phyloP scores from a whole-genome alignment of 2,113 vertebrate genomes.

The Nansenia antarctica region DNA sequence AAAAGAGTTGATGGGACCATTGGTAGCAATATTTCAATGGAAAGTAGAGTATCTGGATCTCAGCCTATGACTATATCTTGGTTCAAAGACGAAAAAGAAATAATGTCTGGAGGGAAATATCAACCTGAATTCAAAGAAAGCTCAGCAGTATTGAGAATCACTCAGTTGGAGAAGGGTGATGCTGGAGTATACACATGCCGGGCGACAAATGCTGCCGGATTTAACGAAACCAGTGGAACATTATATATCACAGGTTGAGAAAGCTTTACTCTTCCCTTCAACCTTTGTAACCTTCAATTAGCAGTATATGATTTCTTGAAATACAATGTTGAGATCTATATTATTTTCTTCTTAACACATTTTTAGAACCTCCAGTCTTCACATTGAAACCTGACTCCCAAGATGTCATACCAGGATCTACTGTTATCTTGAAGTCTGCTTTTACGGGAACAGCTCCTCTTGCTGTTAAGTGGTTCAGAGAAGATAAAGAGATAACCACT shows the following conservation, averaged over 20 bases:
- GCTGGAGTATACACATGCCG: slow-evolving; percentile 91
- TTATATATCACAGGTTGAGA: slow-evolving; percentile 92
- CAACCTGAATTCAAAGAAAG: slow-evolving; percentile 85
- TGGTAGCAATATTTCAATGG: slow-evolving; percentile 76
- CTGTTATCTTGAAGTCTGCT: slow-evolving; percentile 81
- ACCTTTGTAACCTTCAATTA: background rate
- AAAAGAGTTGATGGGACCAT: slow-evolving; percentile 87
- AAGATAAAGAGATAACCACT: slow-evolving; percentile 84
- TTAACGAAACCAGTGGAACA: slow-evolving; percentile 89
- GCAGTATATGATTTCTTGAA: slow-evolving; percentile 12
- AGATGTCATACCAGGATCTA: slow-evolving; percentile 85
- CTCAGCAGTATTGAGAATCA: slow-evolving; percentile 84
- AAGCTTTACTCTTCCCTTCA: slow-evolving; percentile 27
- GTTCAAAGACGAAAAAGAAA: slow-evolving; percentile 91
- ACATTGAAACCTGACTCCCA: slow-evolving; percentile 82
- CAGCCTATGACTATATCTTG: slow-evolving; percentile 90
- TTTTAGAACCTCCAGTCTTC: slow-evolving; percentile 93
- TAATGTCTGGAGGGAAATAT: slow-evolving; percentile 80
- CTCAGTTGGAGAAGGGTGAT: slow-evolving; percentile 81
- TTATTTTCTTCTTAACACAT: slow-evolving; percentile 66
- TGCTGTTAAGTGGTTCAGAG: slow-evolving; percentile 90
- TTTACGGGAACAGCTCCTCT: slow-evolving; percentile 91
- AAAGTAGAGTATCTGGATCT: slow-evolving; percentile 94
- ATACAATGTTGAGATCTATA: slow-evolving; percentile 32
- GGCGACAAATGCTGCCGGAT: slow-evolving; percentile 91